These are phyloP conservation scores for Chaetophractus vellerosus DNA, from an alignment of 2,797 vertebrate genomes.

Conservation along the genomic window DNA sequence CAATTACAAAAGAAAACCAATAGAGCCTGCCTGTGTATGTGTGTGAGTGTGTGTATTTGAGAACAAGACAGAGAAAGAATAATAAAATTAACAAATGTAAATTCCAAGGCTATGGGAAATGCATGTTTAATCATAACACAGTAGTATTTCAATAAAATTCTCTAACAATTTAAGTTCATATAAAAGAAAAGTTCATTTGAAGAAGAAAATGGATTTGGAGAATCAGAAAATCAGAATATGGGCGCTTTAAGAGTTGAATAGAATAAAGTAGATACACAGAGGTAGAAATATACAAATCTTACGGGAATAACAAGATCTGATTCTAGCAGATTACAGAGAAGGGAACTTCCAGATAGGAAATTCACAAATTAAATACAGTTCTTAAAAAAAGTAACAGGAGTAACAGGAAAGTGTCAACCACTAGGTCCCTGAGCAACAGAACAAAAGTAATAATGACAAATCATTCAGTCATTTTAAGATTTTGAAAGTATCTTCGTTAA, in stretches of 20 bases:
- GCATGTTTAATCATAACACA: background rate
- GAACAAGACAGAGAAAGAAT: background rate
- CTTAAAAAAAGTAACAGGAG: background rate
- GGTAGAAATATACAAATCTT: background rate
- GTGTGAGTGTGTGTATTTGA: background rate
- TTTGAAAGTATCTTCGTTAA: background rate
- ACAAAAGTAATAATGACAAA: background rate
- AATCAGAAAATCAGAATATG: background rate
- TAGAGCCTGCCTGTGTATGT: background rate
- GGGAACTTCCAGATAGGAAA: background rate
- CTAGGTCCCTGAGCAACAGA: background rate
- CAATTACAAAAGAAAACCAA: background rate
- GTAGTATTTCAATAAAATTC: conserved; percentile 47
- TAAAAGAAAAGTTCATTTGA: too few relatives aligned
- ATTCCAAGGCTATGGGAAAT: background rate
- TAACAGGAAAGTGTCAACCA: background rate
- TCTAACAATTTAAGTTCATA: too few relatives aligned
- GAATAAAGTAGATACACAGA: background rate
- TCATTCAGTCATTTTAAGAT: background rate
- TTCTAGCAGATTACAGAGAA: background rate
- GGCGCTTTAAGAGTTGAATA: background rate
- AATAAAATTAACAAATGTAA: background rate
- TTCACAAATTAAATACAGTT: background rate
- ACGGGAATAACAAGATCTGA: background rate
- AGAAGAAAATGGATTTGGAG: background rate